These are phyloP conservation scores for Drosophila sp. DNA, from an alignment of 1,140 invertebrate species.

Conservation along the genomic window DNA sequence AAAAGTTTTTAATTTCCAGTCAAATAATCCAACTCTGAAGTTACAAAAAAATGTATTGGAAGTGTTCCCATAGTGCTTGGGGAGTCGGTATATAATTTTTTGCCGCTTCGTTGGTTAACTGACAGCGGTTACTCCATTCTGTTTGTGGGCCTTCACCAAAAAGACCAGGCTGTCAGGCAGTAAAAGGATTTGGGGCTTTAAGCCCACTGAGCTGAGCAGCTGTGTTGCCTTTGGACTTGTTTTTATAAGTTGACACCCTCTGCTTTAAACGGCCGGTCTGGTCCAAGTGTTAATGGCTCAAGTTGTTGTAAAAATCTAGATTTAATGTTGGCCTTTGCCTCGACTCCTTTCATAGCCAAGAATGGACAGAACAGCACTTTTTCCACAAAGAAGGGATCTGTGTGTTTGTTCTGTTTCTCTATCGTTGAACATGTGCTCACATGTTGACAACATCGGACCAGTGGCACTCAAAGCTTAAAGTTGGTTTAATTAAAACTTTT, in stretches of 20 bases:
- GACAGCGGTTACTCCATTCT: slow-evolving; percentile 59
- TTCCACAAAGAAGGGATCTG: neutral
- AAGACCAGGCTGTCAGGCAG: slow-evolving; percentile 46
- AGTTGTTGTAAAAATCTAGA: slow-evolving; percentile 58
- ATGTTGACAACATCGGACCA: slow-evolving; percentile 61
- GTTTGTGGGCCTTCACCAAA: neutral
- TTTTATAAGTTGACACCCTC: neutral
- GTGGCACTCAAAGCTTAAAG: slow-evolving; percentile 70
- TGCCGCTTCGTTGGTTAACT: slow-evolving; percentile 69
- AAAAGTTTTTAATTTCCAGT: too few relatives aligned
- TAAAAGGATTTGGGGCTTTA: slow-evolving; percentile 73
- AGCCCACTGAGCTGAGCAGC: slow-evolving; percentile 44
- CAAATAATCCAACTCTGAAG: too few relatives aligned
- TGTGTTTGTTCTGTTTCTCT: neutral
- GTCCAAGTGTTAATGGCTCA: slow-evolving; percentile 65
- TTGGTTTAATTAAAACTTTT: slow-evolving; percentile 78
- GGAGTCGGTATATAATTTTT: slow-evolving; percentile 63
- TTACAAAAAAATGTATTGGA: too few relatives aligned
- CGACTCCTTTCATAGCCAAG: too few relatives aligned
- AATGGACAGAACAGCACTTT: too few relatives aligned
- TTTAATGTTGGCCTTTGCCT: slow-evolving; percentile 44
- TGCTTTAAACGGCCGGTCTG: slow-evolving; percentile 53
- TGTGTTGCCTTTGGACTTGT: slow-evolving; percentile 10
- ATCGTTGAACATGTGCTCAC: slow-evolving; percentile 14
- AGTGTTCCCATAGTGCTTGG: too few relatives aligned